A percentile compares a stretch with the other conserved stretches of the same genome.
phyloP scores from a whole-genome alignment of 2,888 invertebrate genomes.

The Hermodice carunculata region DNA sequence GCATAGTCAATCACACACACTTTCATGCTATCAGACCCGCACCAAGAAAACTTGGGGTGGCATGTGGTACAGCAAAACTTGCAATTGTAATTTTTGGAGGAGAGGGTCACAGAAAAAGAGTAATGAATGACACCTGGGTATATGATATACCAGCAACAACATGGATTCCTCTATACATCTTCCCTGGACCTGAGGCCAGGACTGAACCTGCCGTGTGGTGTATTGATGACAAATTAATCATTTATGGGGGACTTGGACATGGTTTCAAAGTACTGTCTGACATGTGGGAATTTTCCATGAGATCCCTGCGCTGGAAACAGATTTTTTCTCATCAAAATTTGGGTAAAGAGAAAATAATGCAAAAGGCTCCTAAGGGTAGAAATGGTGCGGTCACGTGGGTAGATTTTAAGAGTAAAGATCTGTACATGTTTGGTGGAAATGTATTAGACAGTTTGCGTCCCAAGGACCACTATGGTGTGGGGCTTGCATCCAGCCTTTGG shows the following conservation, averaged over 20 bases:
- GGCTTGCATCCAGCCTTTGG: too few species aligned
- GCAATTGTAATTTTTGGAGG: constrained; percentile 57
- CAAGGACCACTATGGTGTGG: too few species aligned
- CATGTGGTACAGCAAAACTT: constrained; percentile 46
- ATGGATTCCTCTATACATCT: constrained; percentile 8
- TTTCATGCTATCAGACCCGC: not conserved
- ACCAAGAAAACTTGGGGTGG: constrained; percentile 46
- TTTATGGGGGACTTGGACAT: constrained; percentile 51
- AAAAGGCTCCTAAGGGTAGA: not conserved
- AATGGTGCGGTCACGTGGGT: not conserved
- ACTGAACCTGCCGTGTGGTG: constrained; percentile 56
- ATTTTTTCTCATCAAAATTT: not conserved
- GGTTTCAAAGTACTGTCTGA: constrained; percentile 43
- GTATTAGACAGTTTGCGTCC: not conserved
- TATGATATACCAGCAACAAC: constrained; percentile 38
- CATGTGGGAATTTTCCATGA: constrained; percentile 21
- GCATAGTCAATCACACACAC: constrained; percentile 1
- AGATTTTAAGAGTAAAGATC: not conserved
- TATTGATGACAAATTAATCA: constrained; percentile 36
- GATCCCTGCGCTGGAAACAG: constrained; percentile 2
- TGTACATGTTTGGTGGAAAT: not conserved
- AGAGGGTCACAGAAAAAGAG: constrained; percentile 39
- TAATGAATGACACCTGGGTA: constrained; percentile 55
- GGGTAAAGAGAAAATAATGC: not conserved
- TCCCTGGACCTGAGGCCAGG: constrained; percentile 34